Evolutionary conservation across 2,888 invertebrate species (phyloP), one percentile per base, ranked within the genome.

Genomic region (Anticlea derivata): DNA sequence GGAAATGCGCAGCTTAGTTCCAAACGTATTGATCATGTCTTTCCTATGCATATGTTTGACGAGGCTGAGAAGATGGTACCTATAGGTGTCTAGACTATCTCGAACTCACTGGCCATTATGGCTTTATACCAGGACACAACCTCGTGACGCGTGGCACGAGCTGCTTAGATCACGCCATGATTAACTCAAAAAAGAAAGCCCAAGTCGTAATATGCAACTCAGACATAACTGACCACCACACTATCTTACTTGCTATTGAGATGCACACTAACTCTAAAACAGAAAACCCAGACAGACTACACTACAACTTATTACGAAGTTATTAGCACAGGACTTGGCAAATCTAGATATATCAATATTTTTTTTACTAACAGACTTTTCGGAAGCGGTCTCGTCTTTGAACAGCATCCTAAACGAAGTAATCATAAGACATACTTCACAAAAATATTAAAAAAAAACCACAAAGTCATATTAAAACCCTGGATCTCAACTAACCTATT

Each of bases 71-170:
- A n/a, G n/a, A n/a, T n/a, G n/a, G n/a, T n/a, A n/a, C n/a, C n/a
- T n/a, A n/a, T n/a, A n/a, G n/a, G n/a, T n/a, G n/a, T n/a, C 13
- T 39, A 6, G 39, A 39, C 2, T 39, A 39, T 5, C 12, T 39
- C 1, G 39, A 39, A 1, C 29, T 27, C 1, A 39, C 27, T 2
- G 11, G 27, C 0, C 27, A 39, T n/a, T 39, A 39, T 17, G 39
- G 39, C 1, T 39, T 8, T n/a, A 27, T 17, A 11, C 27, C 39
- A 1, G 39, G 39, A 4, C 29, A 39, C 8, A n/a, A 7, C 1
- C 13, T 27, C 3, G 17, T 20, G 0, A 39, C 39, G 8, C 27
- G 39, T 3, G 27, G 39, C 27, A 2, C 27, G 10, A 26, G 7
- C 3, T n/a, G n/a, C n/a, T n/a, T n/a, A n/a, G n/a, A n/a, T n/a